Percentiles rank a stretch among this genome's conserved stretches.
These are phyloP conservation scores for Sinonovacula constricta DNA, from an alignment of 1,140 invertebrate genomes.

Conservation along the genomic window DNA sequence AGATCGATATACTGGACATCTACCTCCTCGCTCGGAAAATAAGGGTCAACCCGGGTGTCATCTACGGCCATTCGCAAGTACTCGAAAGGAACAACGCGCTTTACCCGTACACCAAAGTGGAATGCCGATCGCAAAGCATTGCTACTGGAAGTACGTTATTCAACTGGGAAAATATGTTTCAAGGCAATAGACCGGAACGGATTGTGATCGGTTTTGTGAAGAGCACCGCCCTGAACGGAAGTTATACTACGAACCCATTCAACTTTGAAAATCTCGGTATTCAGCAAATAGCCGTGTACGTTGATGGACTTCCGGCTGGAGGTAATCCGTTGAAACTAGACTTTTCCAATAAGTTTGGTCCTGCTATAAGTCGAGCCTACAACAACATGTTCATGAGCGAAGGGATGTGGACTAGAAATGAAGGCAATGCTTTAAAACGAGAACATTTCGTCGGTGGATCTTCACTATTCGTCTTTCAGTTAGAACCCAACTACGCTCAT, in stretches of 20 bases:
- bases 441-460: not conserved
- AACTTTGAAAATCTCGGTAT: too few species aligned
- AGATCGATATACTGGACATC: constrained; percentile 4
- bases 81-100: not conserved
- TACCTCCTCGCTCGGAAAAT: constrained; percentile 2
- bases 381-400: not conserved
- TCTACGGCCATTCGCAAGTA: constrained; percentile 1
- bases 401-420: not conserved
- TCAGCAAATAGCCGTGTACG: not conserved
- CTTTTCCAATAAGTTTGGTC: not conserved
- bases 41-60: not conserved
- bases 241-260: too few species aligned
- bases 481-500: too few species aligned
- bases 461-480: too few species aligned
- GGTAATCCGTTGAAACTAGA: constrained; percentile 5
- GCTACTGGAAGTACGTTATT: constrained; percentile 1
- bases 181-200: too few species aligned
- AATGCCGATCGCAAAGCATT: constrained; percentile 4
- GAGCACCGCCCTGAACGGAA: too few species aligned
- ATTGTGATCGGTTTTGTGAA: constrained; percentile 19
- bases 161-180: constrained; percentile 11
- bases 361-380: not conserved
- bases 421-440: not conserved
- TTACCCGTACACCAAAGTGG: constrained; percentile 2
- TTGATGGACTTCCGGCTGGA: too few species aligned